Base-by-base conservation (phyloP, 2,797 vertebrate species). In the Rhadinocentrus ornatus region DNA sequence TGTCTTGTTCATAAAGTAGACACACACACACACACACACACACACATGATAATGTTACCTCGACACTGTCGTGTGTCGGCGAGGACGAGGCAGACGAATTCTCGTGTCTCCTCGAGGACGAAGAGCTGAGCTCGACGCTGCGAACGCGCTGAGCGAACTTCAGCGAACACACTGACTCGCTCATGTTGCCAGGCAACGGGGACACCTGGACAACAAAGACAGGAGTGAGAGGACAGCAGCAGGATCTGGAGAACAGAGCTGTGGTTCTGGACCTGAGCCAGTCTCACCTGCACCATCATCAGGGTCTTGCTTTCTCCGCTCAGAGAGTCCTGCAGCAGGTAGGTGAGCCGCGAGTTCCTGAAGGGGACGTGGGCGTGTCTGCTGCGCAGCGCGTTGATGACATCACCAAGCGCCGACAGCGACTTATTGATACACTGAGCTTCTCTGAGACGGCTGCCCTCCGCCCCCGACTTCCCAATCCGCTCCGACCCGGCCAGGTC, bases 381-480 rank as follows among this genome's bases (percentile, higher is more conserved):
- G 50, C 96, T 91, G 12, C 98, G 95, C 87, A 99, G 94, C 0
- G 98, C 96, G 0, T 96, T 96, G 56, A 99, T 99, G 77, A 99
- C 97, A 0, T 99, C 98, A 0, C 97, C 98, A 71, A 99, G 91
- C 0, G 97, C 97, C 0, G 97, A 96, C 83, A 99, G 94, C 0
- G 97, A 99, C 57, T 96, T 96, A 93, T 99, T 99, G 94, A 99
- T 99, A 92, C 96, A 96, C 91, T 98, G 97, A 0, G 98, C 98
- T 81, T 99, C 98, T 0, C 97, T 85, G 53, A 99, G 93, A 12
- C 98, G 95, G 58, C 93, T 95, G 69, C 98, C 98, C 85, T 98
- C 97, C 0, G 97, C 97, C 0, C 97, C 97, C 0, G 97, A 99
- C 63, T 96, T 96, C 27, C 96, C 95, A 2, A 99, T 97, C 0